phyloP scores from a whole-genome alignment of 2,888 invertebrate genomes.

The Fissipunctia ypsillon region DNA sequence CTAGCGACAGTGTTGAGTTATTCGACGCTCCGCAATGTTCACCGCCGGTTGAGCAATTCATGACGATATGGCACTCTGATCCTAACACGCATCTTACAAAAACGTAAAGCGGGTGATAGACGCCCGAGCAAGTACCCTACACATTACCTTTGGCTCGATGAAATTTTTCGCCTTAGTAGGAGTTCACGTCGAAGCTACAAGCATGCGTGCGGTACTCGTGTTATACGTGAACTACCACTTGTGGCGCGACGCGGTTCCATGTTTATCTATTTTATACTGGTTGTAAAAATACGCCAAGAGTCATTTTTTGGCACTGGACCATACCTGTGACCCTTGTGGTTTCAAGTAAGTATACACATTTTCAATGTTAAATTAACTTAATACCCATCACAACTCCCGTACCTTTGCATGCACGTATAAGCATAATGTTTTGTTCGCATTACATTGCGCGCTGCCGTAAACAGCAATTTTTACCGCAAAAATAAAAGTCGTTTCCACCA shows the following conservation, averaged over 20 bases:
- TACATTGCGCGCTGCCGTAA: neutral
- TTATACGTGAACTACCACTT: neutral
- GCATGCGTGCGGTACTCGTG: neutral
- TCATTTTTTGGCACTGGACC: too few species aligned
- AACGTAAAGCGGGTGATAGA: neutral
- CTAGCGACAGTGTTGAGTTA: constrained; percentile 69
- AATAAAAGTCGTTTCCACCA: too few species aligned
- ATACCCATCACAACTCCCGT: too few species aligned
- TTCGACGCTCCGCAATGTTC: constrained; percentile 63
- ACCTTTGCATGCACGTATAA: too few species aligned
- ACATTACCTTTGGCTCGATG: neutral
- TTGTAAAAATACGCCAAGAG: too few species aligned
- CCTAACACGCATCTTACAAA: constrained; percentile 19
- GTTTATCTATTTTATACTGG: too few species aligned
- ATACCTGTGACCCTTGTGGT: too few species aligned
- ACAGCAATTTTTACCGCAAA: neutral
- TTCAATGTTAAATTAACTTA: too few species aligned
- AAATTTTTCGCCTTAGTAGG: neutral
- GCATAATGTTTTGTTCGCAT: neutral
- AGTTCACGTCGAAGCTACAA: too few species aligned
- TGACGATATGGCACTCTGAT: constrained; percentile 78
- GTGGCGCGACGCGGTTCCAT: neutral
- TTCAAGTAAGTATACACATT: too few species aligned
- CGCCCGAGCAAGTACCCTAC: neutral
- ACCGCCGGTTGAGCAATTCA: constrained; percentile 30